These are phyloP conservation scores for Gavia stellata DNA, from an alignment of 2,113 vertebrate genomes.

Conservation along the genomic window DNA sequence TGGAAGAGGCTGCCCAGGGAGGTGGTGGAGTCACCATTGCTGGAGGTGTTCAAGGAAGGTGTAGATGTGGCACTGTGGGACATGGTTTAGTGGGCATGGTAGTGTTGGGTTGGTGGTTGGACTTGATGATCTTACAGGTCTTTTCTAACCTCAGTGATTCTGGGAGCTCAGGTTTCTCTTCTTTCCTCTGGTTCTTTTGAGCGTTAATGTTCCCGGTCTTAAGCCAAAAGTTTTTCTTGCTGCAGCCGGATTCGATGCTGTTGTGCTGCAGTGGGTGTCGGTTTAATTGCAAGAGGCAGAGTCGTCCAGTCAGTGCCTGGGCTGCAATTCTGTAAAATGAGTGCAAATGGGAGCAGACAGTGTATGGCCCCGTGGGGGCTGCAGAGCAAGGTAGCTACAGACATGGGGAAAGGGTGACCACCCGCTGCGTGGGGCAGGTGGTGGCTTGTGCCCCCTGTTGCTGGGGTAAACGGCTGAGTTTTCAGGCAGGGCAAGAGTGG, in stretches of 20 bases:
- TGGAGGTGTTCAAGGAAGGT: too few species aligned
- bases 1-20: too few species aligned
- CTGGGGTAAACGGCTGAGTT: neutral
- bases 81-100: too few species aligned
- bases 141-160: too few species aligned
- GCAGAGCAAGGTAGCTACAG: neutral
- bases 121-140: too few species aligned
- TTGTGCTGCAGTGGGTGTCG: neutral
- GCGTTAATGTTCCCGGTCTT: neutral
- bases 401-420: too few species aligned
- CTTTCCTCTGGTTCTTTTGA: neutral
- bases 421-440: rapidly evolving
- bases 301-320: neutral
- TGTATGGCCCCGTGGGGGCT: rapidly evolving
- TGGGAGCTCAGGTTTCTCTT: neutral
- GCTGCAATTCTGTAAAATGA: neutral
- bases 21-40: too few species aligned
- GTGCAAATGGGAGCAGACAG: neutral
- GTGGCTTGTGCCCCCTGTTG: neutral
- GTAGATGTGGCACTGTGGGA: too few species aligned
- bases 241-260: neutral
- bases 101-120: too few species aligned
- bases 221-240: neutral
- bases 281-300: neutral
- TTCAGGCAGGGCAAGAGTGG: neutral